These are phyloP conservation scores for Styela plicata DNA, from an alignment of 23 tunicate species.

Conservation along the genomic window DNA sequence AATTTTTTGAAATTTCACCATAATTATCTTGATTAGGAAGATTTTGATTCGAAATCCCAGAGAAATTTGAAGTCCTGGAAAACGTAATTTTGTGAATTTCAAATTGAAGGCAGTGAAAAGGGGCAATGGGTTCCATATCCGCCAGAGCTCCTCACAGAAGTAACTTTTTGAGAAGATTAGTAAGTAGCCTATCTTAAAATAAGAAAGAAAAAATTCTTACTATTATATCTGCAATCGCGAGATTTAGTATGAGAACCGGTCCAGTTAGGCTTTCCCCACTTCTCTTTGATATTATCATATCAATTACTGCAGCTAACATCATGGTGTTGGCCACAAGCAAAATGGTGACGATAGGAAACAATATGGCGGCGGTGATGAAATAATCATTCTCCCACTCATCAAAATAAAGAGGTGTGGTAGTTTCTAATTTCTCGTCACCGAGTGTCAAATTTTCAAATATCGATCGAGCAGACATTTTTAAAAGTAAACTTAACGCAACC, in stretches of 20 bases:
- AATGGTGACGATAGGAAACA: slow-evolving; percentile 8
- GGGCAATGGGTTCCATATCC: no score
- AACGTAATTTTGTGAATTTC: no score
- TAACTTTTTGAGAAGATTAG: no score
- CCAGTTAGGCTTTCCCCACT: slow-evolving; percentile 1
- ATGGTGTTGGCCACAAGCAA: slow-evolving; percentile 35
- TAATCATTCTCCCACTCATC: slow-evolving; percentile 20
- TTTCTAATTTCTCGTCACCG: background rate
- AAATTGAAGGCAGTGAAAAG: no score
- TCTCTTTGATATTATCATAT: slow-evolving; percentile 27
- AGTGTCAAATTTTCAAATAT: background rate
- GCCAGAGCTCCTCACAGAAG: no score
- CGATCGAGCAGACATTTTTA: no score
- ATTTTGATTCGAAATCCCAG: no score
- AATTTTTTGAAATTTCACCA: no score
- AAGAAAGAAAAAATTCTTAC: slow-evolving; percentile 61
- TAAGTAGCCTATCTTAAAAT: no score
- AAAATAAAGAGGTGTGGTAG: background rate
- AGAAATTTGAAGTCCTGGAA: no score
- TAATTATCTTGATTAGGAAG: no score
- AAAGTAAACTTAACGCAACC: no score
- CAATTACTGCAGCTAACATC: slow-evolving; percentile 38
- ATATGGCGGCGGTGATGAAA: slow-evolving; percentile 16
- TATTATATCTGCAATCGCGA: slow-evolving; percentile 70
- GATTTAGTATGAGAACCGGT: slow-evolving; percentile 46